Conservation (phyloP, 2,797 vertebrate species). For the Syngnathus acus region DNA sequence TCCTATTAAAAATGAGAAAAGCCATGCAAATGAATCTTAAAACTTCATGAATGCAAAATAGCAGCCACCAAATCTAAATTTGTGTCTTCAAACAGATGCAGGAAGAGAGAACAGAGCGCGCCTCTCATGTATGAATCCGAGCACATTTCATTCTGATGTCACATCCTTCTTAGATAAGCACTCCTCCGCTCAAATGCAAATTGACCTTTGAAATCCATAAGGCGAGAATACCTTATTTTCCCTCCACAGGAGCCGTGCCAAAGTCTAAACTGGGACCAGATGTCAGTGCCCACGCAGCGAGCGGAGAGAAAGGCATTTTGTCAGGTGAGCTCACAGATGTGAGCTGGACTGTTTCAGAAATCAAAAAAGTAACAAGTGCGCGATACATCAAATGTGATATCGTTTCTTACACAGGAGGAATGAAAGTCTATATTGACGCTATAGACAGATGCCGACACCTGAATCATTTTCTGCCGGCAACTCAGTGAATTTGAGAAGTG, state of each 20-base stretch:
- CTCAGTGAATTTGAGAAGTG: conserved; percentile 57
- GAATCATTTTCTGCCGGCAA: conserved; percentile 31
- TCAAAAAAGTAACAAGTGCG: conserved; percentile 14
- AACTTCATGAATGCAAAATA: neutral
- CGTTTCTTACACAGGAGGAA: conserved; percentile 18
- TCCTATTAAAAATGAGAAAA: neutral
- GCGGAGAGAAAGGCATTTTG: neutral
- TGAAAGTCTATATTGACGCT: conserved; percentile 41
- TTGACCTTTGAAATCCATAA: conserved; percentile 42
- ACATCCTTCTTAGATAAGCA: conserved; percentile 25
- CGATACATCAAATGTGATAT: conserved; percentile 32
- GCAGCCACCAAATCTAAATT: neutral
- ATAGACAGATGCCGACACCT: conserved; percentile 20
- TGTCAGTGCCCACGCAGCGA: conserved; percentile 18
- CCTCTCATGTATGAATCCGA: neutral
- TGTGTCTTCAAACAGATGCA: conserved; percentile 1
- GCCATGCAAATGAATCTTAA: neutral
- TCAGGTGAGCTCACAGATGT: neutral
- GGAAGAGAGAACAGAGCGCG: neutral
- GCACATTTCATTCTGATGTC: conserved; percentile 12
- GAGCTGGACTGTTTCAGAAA: conserved; percentile 12
- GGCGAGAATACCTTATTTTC: conserved; percentile 14
- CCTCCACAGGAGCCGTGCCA: conserved; percentile 7
- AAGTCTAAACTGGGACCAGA: conserved; percentile 37
- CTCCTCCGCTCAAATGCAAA: conserved; percentile 11